phyloP scores from a whole-genome alignment of 2,113 vertebrate genomes.

The Phaethon lepturus region DNA sequence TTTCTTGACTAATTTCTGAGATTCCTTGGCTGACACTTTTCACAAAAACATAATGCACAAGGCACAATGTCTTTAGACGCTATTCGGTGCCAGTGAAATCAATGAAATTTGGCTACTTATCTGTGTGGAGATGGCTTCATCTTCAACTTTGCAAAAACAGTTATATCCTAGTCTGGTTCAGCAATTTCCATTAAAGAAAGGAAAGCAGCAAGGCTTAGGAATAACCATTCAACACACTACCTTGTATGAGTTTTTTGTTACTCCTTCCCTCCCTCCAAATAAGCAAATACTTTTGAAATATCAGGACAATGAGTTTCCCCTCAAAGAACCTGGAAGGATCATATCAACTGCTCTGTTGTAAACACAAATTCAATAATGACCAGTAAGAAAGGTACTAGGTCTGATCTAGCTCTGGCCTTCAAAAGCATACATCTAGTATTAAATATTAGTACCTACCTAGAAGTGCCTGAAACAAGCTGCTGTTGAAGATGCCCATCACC shows the following conservation, averaged over 20 bases:
- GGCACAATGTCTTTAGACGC: background rate
- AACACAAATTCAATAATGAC: background rate
- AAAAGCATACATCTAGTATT: background rate
- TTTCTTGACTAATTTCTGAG: background rate
- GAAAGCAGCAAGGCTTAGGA: background rate
- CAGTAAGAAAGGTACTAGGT: background rate
- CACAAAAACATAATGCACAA: background rate
- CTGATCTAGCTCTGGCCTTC: background rate
- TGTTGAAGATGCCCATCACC: conserved; percentile 93
- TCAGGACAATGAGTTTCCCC: background rate
- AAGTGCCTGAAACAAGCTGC: conserved; percentile 93
- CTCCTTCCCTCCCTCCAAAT: background rate
- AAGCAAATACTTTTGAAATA: background rate
- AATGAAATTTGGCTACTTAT: background rate
- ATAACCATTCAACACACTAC: background rate
- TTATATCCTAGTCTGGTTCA: background rate
- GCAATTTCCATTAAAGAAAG: background rate
- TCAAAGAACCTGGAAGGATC: background rate
- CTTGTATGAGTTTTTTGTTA: background rate
- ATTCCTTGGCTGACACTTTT: background rate
- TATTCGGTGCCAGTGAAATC: background rate
- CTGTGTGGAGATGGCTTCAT: background rate
- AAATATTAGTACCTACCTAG: conserved; percentile 84
- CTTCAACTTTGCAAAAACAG: background rate
- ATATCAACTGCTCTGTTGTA: background rate